A percentile compares a stretch with the other conserved stretches of the same genome.
phyloP scores from a whole-genome alignment of 2,888 invertebrate species.

The Limnephilus auricula region DNA sequence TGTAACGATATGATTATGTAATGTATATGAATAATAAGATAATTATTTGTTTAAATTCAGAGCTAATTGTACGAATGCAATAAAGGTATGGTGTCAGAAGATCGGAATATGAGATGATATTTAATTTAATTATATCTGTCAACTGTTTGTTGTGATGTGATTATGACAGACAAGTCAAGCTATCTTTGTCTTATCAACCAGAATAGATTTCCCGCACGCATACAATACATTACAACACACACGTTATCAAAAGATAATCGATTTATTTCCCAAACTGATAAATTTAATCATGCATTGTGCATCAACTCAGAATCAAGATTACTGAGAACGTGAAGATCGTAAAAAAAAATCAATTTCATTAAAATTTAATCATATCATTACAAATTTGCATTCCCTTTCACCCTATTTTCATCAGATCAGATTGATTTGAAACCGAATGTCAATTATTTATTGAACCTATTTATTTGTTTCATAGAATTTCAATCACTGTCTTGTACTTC shows the following conservation, averaged over 20 bases:
- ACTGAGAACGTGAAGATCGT: background rate
- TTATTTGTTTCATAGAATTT: slow-evolving; percentile 2
- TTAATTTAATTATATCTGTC: background rate
- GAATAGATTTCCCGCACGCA: background rate
- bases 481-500: background rate
- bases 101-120: too few relatives aligned
- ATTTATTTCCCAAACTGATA: background rate
- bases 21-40: too few relatives aligned
- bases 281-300: background rate
- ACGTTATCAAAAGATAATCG: background rate
- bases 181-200: background rate
- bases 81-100: too few relatives aligned
- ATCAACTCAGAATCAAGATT: background rate
- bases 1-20: too few relatives aligned
- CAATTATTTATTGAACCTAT: background rate
- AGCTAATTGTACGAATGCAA: too few relatives aligned
- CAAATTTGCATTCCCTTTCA: background rate
- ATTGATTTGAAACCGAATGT: background rate
- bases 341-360: background rate
- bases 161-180: background rate
- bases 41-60: too few relatives aligned
- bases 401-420: background rate
- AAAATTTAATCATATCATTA: background rate
- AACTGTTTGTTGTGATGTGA: background rate
- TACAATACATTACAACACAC: background rate